A percentile compares a stretch with the other conserved stretches of the same genome.
Conservation (phyloP, 1,140 invertebrate genomes). For the Orussus abietinus region DNA sequence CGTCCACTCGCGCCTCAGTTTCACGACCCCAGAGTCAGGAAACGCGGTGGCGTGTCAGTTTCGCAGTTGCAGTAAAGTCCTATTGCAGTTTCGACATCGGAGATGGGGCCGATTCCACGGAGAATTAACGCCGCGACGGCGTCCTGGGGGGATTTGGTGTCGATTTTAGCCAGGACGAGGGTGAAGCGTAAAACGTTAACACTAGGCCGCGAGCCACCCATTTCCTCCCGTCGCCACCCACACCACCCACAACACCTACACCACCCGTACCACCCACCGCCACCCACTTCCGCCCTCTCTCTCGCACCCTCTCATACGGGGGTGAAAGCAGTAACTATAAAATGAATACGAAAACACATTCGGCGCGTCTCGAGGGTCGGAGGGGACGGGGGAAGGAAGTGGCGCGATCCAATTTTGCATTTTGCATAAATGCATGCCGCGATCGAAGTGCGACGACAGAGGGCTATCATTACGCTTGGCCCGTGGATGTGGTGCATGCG, state of each 20-base stretch:
- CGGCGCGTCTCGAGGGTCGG: conserved; percentile 17
- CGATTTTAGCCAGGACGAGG: conserved; percentile 37
- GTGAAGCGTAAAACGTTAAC: conserved; percentile 45
- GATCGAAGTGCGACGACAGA: too few relatives aligned
- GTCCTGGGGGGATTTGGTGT: conserved; percentile 45
- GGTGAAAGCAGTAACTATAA: not conserved
- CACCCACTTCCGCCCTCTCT: too few relatives aligned
- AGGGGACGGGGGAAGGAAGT: not conserved
- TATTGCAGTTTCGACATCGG: conserved; percentile 25
- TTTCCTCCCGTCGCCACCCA: conserved; percentile 9
- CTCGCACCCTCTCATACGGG: not conserved
- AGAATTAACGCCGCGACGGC: conserved; percentile 42
- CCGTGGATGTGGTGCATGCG: too few relatives aligned
- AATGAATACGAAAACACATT: conserved; percentile 1
- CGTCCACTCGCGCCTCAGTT: too few relatives aligned
- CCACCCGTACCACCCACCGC: conserved; percentile 11
- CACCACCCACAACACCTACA: not conserved
- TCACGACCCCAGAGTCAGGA: not conserved
- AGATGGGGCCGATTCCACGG: conserved; percentile 44
- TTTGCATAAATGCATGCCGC: conserved; percentile 32
- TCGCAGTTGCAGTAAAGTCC: conserved; percentile 40
- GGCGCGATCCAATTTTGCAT: conserved; percentile 26
- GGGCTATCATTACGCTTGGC: too few relatives aligned
- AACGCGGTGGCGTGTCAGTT: not conserved
- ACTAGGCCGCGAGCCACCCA: conserved; percentile 32